Evolutionary conservation across 2,888 invertebrate species (phyloP), one percentile per base, ranked within the genome.

Genomic region (Leucophenga montana): DNA sequence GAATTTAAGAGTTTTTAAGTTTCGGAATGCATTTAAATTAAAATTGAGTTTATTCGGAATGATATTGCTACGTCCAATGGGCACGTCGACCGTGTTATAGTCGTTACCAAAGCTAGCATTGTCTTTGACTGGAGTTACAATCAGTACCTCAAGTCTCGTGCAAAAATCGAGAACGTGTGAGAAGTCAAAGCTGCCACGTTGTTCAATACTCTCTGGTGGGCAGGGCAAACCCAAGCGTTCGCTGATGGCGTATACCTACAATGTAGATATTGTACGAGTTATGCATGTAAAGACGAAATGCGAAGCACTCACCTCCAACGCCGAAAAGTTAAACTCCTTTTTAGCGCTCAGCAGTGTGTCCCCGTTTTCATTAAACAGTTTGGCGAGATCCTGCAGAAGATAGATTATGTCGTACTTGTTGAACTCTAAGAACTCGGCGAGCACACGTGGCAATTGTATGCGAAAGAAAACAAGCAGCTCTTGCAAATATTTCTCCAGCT

Each of bases 131-230:
- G 88, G 88, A 0, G 90, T 88, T 68, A 88, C 84, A 53, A 84
- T 79, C 16, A 89, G 75, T 0, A 91, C 90, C 20, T 91, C 91
- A 31, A 97, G 89, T 84, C 95, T 94, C 0, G 93, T 93, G 86
- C 94, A 95, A 84, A 96, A 95, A 88, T 98, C 98, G 67, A 98
- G 88, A 0, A 97, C 93, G 83, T 97, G 96, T 74, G 97, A 96
- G 79, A 98, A 94, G 89, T 98, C 97, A 81, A 93, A 95, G 87
- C 93, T 93, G 80, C 96, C 95, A 27, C 91, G 91, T 73, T 93
- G 93, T 84, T 95, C 95, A 71, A 92, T 91, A 50, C 72, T 59
- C 1, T 93, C 91, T 0, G 97, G 96, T 0, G 97, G 96, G 85
- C 97, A 95, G 0, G 97, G 95, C 80, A 95, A 92, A 87, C 94